phyloP scores from a whole-genome alignment of 2,797 vertebrate genomes.

The Yasuhikotakia modesta region DNA sequence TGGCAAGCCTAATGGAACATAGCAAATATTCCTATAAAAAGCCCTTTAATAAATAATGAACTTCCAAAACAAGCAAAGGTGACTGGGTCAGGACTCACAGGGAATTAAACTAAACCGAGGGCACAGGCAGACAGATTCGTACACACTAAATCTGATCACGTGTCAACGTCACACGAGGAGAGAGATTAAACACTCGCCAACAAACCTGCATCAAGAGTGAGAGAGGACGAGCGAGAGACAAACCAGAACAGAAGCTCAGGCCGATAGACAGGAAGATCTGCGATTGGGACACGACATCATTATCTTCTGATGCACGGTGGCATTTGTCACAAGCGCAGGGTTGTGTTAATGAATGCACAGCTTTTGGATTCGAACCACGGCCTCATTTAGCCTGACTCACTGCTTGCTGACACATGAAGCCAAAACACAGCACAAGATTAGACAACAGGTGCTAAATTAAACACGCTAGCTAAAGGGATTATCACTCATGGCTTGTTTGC shows the following conservation, averaged over 20 bases:
- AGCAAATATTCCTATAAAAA: too few species aligned
- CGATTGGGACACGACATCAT: conserved; percentile 18
- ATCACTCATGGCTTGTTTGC: not conserved
- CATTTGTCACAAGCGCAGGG: conserved; percentile 36
- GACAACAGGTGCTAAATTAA: not conserved
- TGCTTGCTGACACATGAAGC: not conserved
- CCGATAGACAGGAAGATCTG: conserved; percentile 12
- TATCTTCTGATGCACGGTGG: not conserved
- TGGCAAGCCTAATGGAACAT: too few species aligned
- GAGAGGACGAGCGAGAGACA: conserved; percentile 11
- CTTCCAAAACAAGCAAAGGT: too few species aligned
- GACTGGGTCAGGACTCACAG: not conserved
- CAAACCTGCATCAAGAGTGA: conserved; percentile 16
- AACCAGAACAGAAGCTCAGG: not conserved
- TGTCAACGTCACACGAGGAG: not conserved
- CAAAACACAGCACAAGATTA: not conserved
- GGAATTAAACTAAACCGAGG: conserved; percentile 10
- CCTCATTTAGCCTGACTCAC: not conserved
- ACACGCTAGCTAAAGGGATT: not conserved
- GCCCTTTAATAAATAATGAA: too few species aligned
- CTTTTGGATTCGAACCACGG: not conserved
- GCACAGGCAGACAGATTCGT: not conserved
- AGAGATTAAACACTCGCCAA: conserved; percentile 3
- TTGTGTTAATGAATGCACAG: conserved; percentile 28
- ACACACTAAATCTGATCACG: not conserved